These are phyloP conservation scores for Chelonus insularis DNA, from an alignment of 1,140 invertebrate species.

Conservation along the genomic window DNA sequence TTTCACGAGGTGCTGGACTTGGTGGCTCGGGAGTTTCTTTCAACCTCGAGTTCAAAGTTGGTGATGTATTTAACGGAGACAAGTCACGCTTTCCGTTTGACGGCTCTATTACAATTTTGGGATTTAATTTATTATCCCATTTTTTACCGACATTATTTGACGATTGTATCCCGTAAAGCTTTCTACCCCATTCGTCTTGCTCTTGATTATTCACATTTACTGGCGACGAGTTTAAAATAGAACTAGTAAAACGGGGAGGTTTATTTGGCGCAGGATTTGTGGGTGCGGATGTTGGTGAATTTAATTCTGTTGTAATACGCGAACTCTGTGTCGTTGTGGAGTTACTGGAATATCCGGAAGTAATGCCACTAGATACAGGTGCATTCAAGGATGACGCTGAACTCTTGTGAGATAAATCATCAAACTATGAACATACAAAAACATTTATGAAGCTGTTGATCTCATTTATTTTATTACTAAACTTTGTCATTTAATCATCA, in stretches of 20 bases:
- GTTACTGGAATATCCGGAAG: constrained; percentile 25
- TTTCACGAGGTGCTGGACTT: constrained; percentile 46
- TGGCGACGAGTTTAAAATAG: constrained; percentile 44
- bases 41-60: constrained; percentile 41
- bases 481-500: neutral
- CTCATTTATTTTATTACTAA: too few species aligned
- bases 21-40: constrained; percentile 45
- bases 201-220: constrained; percentile 46
- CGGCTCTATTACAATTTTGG: constrained; percentile 51
- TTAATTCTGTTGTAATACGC: constrained; percentile 25
- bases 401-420: constrained; percentile 85
- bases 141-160: constrained; percentile 49
- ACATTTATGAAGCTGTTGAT: too few species aligned
- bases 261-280: constrained; percentile 59
- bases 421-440: constrained; percentile 63
- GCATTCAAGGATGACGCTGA: constrained; percentile 79
- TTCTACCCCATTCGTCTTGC: constrained; percentile 82
- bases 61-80: constrained; percentile 38
- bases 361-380: constrained; percentile 39
- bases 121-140: constrained; percentile 48
- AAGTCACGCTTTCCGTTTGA: constrained; percentile 38
- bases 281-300: constrained; percentile 33
- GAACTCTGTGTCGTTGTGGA: constrained; percentile 31
- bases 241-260: constrained; percentile 57
- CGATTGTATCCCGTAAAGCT: constrained; percentile 71